Evolutionary conservation across 2,797 vertebrate species (phyloP).

Genomic region (Sciurus carolinensis): DNA sequence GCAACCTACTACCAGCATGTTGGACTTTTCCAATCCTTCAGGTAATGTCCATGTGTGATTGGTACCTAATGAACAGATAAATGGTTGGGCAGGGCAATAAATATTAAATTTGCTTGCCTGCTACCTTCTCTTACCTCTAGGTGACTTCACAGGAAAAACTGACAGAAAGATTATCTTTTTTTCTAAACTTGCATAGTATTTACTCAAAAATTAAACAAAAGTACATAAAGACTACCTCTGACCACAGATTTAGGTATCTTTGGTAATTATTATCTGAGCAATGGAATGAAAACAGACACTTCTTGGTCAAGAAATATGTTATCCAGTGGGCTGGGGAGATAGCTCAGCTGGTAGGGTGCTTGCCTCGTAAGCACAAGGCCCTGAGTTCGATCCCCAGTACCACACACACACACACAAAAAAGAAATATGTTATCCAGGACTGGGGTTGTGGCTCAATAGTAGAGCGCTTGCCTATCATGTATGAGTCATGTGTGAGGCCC

Average conservation of each 20-base stretch:
- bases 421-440: too few species aligned
- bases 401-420: too few species aligned
- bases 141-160: constrained; percentile 26
- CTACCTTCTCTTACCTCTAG: background rate
- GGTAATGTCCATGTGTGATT: constrained; percentile 87
- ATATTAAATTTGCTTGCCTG: background rate
- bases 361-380: too few species aligned
- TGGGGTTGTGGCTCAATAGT: too few species aligned
- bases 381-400: too few species aligned
- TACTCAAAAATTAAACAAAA: constrained; percentile 31
- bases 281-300: background rate
- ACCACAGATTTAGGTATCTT: background rate
- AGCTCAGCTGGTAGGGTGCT: too few species aligned
- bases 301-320: background rate
- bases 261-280: constrained; percentile 1
- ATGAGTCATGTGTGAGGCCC: too few species aligned
- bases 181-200: background rate
- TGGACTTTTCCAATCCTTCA: constrained; percentile 96
- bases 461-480: too few species aligned
- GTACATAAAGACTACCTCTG: background rate
- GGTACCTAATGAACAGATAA: background rate
- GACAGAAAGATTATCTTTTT: background rate
- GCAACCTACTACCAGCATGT: constrained; percentile 94
- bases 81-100: background rate
- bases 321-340: too few species aligned